These are phyloP conservation scores for Gerris buenoi DNA, from an alignment of 1,140 invertebrate genomes.

Conservation along the genomic window DNA sequence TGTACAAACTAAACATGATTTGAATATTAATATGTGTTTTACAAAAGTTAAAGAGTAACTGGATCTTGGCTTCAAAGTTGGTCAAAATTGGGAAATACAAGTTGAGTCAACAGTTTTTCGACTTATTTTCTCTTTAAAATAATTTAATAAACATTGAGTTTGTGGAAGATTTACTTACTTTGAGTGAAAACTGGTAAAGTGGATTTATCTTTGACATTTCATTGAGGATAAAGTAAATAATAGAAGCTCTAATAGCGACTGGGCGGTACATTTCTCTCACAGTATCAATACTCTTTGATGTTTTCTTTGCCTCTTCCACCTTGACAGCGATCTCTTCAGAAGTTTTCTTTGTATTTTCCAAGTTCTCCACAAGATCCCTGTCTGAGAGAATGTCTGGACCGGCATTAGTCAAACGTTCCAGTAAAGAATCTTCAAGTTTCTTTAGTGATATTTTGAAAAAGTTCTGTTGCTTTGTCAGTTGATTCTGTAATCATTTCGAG, in stretches of 20 bases:
- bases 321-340: conserved; percentile 80
- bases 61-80: too few species aligned
- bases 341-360: conserved; percentile 85
- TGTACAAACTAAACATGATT: too few species aligned
- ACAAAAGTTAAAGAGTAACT: too few species aligned
- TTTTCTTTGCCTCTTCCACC: conserved; percentile 65
- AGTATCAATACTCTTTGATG: conserved; percentile 73
- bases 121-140: too few species aligned
- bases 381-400: conserved; percentile 85
- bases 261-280: conserved; percentile 77
- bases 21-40: too few species aligned
- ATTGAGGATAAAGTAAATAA: conserved; percentile 88
- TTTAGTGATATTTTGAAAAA: conserved; percentile 88
- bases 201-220: conserved; percentile 87
- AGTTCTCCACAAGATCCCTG: conserved; percentile 73
- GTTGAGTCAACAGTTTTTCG: too few species aligned
- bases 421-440: conserved; percentile 71
- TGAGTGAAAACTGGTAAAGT: conserved; percentile 91
- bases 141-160: too few species aligned
- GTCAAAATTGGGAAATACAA: too few species aligned
- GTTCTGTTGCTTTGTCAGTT: conserved; percentile 88
- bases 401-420: conserved; percentile 71
- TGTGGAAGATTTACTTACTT: conserved; percentile 35
- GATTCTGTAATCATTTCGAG: too few species aligned
- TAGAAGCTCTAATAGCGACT: conserved; percentile 68